Conservation (phyloP, 2,113 vertebrate genomes). For the Aythya baeri region DNA sequence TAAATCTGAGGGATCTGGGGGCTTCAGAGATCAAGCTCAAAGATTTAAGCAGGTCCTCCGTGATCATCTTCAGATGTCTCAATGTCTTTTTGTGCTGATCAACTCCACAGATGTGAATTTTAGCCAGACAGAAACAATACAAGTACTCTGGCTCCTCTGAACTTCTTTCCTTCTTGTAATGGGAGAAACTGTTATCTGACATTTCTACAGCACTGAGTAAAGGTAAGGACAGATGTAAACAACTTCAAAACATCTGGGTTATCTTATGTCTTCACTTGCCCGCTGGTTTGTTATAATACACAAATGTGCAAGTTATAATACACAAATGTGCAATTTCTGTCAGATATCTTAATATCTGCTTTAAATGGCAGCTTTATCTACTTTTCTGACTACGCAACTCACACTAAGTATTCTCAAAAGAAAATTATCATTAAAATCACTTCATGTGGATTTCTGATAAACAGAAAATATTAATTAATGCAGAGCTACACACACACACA, state of each 20-base stretch:
- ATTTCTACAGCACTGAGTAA: neutral
- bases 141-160: neutral
- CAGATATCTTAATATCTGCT: neutral
- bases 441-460: neutral
- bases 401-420: neutral
- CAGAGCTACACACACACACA: neutral
- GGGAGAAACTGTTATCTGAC: neutral
- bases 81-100: accelerated
- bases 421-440: neutral
- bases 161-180: neutral
- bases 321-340: neutral
- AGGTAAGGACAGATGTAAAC: neutral
- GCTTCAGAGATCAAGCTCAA: neutral
- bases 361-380: neutral
- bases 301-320: neutral
- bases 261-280: neutral
- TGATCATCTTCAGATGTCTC: neutral
- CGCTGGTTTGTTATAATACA: neutral
- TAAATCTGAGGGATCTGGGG: neutral
- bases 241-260: neutral
- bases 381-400: neutral
- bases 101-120: neutral
- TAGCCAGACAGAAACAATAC: neutral
- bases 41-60: neutral
- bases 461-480: neutral